Evolutionary conservation across 2,888 invertebrate genomes (phyloP), one percentile per base, ranked within the genome.

Genomic region (Dryococelus australis): DNA sequence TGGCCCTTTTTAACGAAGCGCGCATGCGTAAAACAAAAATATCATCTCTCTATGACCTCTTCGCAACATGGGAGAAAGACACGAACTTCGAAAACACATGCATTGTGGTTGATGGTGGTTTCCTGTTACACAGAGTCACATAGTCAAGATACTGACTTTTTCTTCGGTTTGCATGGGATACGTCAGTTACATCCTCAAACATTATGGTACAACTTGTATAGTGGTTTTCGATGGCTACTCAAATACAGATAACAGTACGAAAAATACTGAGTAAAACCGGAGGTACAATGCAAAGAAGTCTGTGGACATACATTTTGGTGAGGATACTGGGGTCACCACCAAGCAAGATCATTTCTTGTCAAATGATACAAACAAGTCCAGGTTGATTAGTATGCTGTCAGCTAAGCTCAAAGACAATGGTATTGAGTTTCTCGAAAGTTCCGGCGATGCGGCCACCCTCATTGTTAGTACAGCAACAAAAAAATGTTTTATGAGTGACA

Each of bases 201-300:
- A 83, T 43, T 27, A 83, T 83, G 83, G 83, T 27, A 28, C 12
- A 26, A 83, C n/a, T 24, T 83, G 83, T 43, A 83, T 27, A 28
- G 83, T 83, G 43, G 28, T 83, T 83, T 83, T 8, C 24, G 83
- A 83, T 83, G 16, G 83, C 24, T 83, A 16, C 79, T 79, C 79
- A n/a, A 79, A 24, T 79, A 79, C 79, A 8, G 27, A 10, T 24
- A 83, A 83, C 83, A 83, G 10, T 27, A 83, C 10, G 26, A 2
- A 8, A 12, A 27, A n/a, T 26, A 12, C 83, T 2, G 83, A 83
- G n/a, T n/a, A n/a, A n/a, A n/a, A n/a, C n/a, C n/a, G n/a, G n/a
- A n/a, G n/a, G n/a, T n/a, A n/a, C n/a, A 26, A 9, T 28, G 10
- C 16, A 35, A 83, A 26, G 24, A 83, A 8, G 9, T 83, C 83